phyloP scores from a whole-genome alignment of 2,113 vertebrate species.

The Ammodytes dubius region DNA sequence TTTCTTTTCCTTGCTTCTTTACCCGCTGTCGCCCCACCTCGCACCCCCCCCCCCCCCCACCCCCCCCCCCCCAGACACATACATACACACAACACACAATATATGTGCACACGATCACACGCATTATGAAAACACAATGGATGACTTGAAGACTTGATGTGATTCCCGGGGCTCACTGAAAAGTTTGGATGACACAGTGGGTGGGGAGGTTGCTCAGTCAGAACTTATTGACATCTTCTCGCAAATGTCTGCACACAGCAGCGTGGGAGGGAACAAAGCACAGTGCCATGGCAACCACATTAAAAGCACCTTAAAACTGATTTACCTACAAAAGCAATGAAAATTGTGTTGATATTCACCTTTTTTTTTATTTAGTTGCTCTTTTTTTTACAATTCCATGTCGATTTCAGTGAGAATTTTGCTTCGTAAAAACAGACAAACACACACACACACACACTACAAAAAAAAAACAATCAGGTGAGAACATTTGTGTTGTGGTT shows the following conservation, averaged over 20 bases:
- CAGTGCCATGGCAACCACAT: conserved; percentile 84
- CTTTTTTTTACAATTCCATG: conserved; percentile 43
- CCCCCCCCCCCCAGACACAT: too few relatives aligned
- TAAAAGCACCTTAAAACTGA: conserved; percentile 83
- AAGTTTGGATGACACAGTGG: conserved; percentile 62
- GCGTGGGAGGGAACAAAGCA: conserved; percentile 75
- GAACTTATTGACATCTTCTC: conserved; percentile 62
- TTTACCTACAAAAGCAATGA: conserved; percentile 78
- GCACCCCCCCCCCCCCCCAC: too few relatives aligned
- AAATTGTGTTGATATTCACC: conserved; percentile 63
- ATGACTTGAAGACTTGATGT: conserved; percentile 62
- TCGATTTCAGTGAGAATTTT: conserved; percentile 49
- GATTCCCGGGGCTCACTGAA: conserved; percentile 44
- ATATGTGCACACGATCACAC: conserved; percentile 3
- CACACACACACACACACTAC: neutral
- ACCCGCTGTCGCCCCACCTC: conserved; percentile 7
- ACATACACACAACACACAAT: neutral
- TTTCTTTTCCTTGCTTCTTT: conserved; percentile 21
- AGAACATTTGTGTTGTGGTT: conserved; percentile 49
- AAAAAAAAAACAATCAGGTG: conserved; percentile 68
- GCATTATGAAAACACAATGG: conserved; percentile 40
- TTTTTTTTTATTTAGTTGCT: conserved; percentile 33
- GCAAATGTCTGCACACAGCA: conserved; percentile 45
- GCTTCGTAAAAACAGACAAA: neutral
- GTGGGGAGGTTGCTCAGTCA: conserved; percentile 46